These are phyloP conservation scores for Acleris cristana DNA, from an alignment of 2,888 invertebrate genomes.

Conservation along the genomic window DNA sequence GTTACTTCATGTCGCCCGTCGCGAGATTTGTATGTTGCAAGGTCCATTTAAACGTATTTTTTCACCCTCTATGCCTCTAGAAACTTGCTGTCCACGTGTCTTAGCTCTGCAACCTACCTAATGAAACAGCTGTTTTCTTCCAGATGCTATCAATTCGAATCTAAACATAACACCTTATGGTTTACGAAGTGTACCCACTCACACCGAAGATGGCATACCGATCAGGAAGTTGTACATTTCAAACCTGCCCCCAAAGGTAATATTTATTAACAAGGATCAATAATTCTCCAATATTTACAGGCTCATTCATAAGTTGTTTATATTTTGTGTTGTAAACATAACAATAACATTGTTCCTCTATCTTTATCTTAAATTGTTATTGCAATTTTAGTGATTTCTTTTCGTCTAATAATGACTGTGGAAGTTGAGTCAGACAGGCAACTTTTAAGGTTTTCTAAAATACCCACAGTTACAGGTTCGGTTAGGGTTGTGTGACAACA, in stretches of 20 bases:
- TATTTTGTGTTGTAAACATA: conserved; percentile 17
- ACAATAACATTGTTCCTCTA: conserved; percentile 7
- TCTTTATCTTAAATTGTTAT: background rate
- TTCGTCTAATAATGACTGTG: too few species aligned
- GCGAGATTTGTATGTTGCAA: conserved; percentile 63
- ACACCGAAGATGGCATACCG: conserved; percentile 83
- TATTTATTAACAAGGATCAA: conserved; percentile 34
- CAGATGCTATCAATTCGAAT: conserved; percentile 63
- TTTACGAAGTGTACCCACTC: conserved; percentile 69
- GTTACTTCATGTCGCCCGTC: conserved; percentile 66
- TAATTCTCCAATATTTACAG: background rate
- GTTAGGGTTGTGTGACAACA: too few species aligned
- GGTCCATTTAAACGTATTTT: conserved; percentile 21
- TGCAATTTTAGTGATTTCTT: too few species aligned
- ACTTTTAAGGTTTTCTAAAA: too few species aligned
- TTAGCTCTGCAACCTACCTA: conserved; percentile 3
- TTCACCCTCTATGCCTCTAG: background rate
- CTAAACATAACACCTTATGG: conserved; percentile 57
- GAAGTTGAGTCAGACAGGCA: too few species aligned
- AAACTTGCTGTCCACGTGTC: background rate
- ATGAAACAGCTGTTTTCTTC: conserved; percentile 42
- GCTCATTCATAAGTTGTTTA: conserved; percentile 9
- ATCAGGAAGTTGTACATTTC: conserved; percentile 84
- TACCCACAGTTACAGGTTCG: too few species aligned
- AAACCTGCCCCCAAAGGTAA: conserved; percentile 83